Base-by-base conservation (phyloP, 2,797 vertebrate genomes). In the Odontamblyopus lacepedii region DNA sequence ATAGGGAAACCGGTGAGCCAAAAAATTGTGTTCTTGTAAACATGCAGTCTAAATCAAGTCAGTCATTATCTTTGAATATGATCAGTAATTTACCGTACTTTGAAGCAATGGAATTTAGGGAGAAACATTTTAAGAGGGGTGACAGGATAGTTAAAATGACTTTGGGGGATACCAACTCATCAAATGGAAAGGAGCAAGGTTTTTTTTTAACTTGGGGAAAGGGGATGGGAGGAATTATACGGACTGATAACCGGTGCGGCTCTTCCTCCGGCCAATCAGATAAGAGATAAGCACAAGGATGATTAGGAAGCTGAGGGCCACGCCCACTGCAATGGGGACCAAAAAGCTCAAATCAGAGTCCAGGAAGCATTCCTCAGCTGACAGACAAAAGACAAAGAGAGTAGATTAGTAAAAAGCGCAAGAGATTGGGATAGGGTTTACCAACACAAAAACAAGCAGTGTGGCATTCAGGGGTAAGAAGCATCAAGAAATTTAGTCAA, bases 291-390 rank as follows among this genome's bases (percentile, higher is more conserved):
- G 96, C 83, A 97, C 96, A 91, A 97, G 95, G 94, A 98, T 93
- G 92, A 98, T 96, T 93, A 98, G 95, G 94, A 98, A 96, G 92
- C 96, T 95, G 90, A 98, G 95, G 1, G 95, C 94, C 92, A 97
- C 89, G 32, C 97, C 97, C 91, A 99, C 96, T 76, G 96, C 95
- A 77, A 98, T 94, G 85, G 97, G 96, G 90, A 99, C 97, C 93
- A 99, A 94, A 96, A 97, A 98, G 94, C 95, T 98, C 94, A 98
- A 95, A 93, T 98, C 96, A 96, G 96, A 94, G 91, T 97, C 96
- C 95, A 95, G 95, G 95, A 96, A 94, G 94, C 97, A 99, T 92
- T 98, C 97, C 94, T 98, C 95, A 76, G 96, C 97, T 98, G 95
- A 93, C 91, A 89, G 89, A 93, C 80, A 85, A 65, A 85, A 16